Base-by-base conservation (phyloP, 2,888 invertebrate species). In the Drosophila pullipes region DNA sequence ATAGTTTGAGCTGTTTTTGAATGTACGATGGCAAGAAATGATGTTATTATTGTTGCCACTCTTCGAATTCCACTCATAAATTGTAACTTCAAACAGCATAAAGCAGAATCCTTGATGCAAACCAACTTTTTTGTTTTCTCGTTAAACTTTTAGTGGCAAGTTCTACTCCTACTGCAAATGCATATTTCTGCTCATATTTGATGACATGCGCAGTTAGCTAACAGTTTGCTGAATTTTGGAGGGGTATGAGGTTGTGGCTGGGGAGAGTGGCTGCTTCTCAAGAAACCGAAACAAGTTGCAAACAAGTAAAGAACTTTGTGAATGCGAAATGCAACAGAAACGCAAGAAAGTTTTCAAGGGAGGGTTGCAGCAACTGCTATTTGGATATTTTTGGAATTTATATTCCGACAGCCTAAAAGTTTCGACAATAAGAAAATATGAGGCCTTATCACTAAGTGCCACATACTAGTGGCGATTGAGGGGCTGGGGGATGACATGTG, bases 261-360 rank as follows among this genome's bases (percentile, higher is more conserved):
- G 31, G 52, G 31, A 3, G 10, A 7, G n/a, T 25, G 6, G 31
- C 22, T 67, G 66, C 55, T 25, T 49, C 57, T 50, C 49, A 39
- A 60, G 82, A 62, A 74, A 74, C 80, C 70, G 77, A 87, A 87
- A 87, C 88, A 85, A 85, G 85, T 87, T 85, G 82, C 25, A 28
- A 47, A 47, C 25, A 47, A 47, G 47, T 47, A 16, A 47, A 58
- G 74, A 85, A 87, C 85, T 85, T 85, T 85, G 69, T 70, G 70
- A 73, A 76, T 73, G 80, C 53, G 79, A 83, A 73, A 74, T 75
- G 78, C 75, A 78, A 79, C 58, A 65, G 78, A 78, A 78, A 78
- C 70, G 82, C 68, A 79, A 70, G 70, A 73, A 79, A 78, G 59
- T 78, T 78, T 79, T 33, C 35, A 44, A 41, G 37, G 18, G 18